Percentiles rank a stretch among this genome's conserved stretches.
Evolutionary conservation across 1,140 invertebrate species (phyloP).

Genomic region (Diuraphis noxia): DNA sequence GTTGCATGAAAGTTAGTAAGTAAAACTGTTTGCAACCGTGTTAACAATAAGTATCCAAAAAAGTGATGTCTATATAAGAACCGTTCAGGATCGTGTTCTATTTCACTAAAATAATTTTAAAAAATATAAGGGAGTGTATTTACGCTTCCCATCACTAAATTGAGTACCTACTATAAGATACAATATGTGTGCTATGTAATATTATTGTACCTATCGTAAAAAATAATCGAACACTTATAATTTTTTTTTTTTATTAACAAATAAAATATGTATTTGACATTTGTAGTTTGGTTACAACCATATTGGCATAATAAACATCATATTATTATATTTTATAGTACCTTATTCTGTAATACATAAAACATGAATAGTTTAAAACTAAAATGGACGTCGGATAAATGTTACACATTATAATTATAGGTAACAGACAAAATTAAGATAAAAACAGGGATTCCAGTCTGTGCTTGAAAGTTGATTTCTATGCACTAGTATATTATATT

Average conservation of each 20-base stretch:
- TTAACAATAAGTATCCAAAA: neutral
- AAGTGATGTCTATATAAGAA: neutral
- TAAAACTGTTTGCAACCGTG: neutral
- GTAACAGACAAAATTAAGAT: constrained; percentile 14
- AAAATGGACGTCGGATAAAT: constrained; percentile 27
- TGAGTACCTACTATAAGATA: neutral
- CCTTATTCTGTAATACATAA: constrained; percentile 22
- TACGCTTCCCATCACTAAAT: neutral
- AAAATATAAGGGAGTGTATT: too few species aligned
- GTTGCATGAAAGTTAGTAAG: neutral
- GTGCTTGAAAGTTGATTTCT: constrained; percentile 23
- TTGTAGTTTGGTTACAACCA: constrained; percentile 36
- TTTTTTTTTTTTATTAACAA: constrained; percentile 25
- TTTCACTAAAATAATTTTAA: too few species aligned
- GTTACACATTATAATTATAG: neutral
- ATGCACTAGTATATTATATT: constrained; percentile 24
- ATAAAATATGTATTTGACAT: constrained; percentile 35
- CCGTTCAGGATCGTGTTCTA: neutral
- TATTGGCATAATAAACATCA: constrained; percentile 25
- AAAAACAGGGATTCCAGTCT: constrained; percentile 38
- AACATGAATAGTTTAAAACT: constrained; percentile 31
- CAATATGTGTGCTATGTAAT: neutral
- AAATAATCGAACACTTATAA: neutral
- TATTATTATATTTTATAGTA: constrained; percentile 13
- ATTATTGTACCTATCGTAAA: neutral